A percentile compares a stretch with the other conserved stretches of the same genome.
Evolutionary conservation across 2,888 invertebrate species (phyloP).

Genomic region (Hemicrepidius hirtus): DNA sequence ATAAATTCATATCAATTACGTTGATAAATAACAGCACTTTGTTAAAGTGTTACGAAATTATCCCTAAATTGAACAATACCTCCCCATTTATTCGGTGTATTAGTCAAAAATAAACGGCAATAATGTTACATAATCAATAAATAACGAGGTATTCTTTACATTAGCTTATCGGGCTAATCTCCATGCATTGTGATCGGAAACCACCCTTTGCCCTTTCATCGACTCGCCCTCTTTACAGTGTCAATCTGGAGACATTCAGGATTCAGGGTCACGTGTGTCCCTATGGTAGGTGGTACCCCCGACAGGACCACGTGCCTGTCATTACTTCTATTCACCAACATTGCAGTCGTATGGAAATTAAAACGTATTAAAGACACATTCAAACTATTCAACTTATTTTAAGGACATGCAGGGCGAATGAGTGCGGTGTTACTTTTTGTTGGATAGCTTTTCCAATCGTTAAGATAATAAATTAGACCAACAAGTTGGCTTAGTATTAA

Average conservation of each 20-base stretch:
- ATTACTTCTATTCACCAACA: constrained; percentile 52
- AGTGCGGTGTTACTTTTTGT: not conserved
- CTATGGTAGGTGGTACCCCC: constrained; percentile 48
- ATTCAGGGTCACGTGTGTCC: constrained; percentile 45
- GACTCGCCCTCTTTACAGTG: constrained; percentile 25
- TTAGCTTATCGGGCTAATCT: constrained; percentile 45
- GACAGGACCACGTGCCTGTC: constrained; percentile 50
- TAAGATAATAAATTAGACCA: too few relatives aligned
- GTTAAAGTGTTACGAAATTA: constrained; percentile 31
- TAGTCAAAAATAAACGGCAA: constrained; percentile 37
- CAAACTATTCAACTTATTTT: constrained; percentile 32
- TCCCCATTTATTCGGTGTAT: constrained; percentile 33
- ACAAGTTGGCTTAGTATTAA: too few relatives aligned
- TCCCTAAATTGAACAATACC: constrained; percentile 19
- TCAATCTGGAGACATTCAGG: constrained; percentile 42
- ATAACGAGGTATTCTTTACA: constrained; percentile 49
- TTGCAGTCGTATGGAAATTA: constrained; percentile 45
- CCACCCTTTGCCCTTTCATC: constrained; percentile 39
- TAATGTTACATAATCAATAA: constrained; percentile 38
- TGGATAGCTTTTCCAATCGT: not conserved
- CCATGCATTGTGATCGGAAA: constrained; percentile 35
- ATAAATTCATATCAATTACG: constrained; percentile 24
- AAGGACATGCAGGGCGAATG: constrained; percentile 9
- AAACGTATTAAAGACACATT: constrained; percentile 45
- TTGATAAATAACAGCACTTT: constrained; percentile 17